Percentiles rank a stretch among this genome's conserved stretches.
phyloP scores from a whole-genome alignment of 2,888 invertebrate genomes.

The Octodonta nipae region DNA sequence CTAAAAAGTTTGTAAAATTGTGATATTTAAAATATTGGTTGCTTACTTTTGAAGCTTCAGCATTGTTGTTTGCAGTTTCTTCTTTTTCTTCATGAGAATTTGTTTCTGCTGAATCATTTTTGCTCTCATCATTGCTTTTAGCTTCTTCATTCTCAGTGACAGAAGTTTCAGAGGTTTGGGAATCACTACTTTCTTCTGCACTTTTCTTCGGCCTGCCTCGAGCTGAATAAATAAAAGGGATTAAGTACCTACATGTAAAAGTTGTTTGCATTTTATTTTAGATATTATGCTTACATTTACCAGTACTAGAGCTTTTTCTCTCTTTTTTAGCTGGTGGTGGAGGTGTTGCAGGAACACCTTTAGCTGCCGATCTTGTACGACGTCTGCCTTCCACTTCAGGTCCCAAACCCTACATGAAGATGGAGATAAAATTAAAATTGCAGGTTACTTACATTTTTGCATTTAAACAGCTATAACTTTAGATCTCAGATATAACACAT shows the following conservation, averaged over 20 bases:
- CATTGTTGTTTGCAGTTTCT: constrained; percentile 29
- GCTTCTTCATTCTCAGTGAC: constrained; percentile 26
- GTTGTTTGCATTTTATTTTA: too few relatives aligned
- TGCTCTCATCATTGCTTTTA: constrained; percentile 25
- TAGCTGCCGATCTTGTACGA: constrained; percentile 43
- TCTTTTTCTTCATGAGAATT: constrained; percentile 29
- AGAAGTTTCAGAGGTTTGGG: constrained; percentile 28
- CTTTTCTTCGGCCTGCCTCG: constrained; percentile 31
- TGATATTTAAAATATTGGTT: too few relatives aligned
- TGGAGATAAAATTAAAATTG: too few relatives aligned
- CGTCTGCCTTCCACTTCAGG: constrained; percentile 43
- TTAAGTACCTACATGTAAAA: too few relatives aligned
- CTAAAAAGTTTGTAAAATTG: too few relatives aligned
- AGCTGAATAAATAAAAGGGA: constrained; percentile 16
- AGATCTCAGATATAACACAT: too few relatives aligned
- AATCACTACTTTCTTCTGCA: constrained; percentile 28
- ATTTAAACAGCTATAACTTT: too few relatives aligned
- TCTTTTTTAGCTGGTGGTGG: constrained; percentile 43
- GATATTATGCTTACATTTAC: constrained; percentile 11
- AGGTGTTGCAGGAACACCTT: constrained; percentile 39
- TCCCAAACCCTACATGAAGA: constrained; percentile 35
- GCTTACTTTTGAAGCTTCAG: constrained; percentile 22
- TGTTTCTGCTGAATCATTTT: constrained; percentile 24
- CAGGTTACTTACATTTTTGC: too few relatives aligned
- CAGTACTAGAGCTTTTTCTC: constrained; percentile 22